phyloP scores from a whole-genome alignment of 2,888 invertebrate species.

The Ichneumoninae sp. region DNA sequence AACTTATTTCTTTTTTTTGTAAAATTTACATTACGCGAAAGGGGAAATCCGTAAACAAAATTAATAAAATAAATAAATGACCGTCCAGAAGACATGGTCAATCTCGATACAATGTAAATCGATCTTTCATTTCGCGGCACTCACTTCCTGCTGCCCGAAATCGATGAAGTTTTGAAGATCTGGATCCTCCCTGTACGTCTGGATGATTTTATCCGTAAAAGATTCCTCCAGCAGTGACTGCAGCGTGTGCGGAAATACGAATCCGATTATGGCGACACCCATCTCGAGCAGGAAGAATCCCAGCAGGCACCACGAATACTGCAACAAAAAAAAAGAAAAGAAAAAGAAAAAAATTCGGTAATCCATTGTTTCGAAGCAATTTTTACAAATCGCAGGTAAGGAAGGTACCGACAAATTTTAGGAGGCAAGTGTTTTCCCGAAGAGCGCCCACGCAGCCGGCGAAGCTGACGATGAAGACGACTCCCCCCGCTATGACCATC shows the following conservation, averaged over 20 bases:
- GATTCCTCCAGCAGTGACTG: slow-evolving; percentile 93
- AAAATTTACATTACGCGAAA: too few relatives aligned
- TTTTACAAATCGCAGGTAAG: neutral
- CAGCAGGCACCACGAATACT: slow-evolving; percentile 96
- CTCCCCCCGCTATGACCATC: slow-evolving; percentile 94
- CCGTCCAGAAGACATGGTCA: too few relatives aligned
- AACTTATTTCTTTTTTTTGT: too few relatives aligned
- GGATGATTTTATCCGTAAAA: slow-evolving; percentile 95
- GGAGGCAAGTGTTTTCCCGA: slow-evolving; percentile 95
- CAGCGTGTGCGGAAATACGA: slow-evolving; percentile 96
- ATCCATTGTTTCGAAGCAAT: neutral
- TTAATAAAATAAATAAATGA: too few relatives aligned
- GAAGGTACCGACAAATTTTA: slow-evolving; percentile 92
- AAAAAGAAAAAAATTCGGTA: neutral
- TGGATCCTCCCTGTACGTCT: slow-evolving; percentile 96
- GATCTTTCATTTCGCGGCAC: slow-evolving; percentile 62
- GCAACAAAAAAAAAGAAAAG: slow-evolving; percentile 80
- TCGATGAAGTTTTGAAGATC: slow-evolving; percentile 97
- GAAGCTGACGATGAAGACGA: slow-evolving; percentile 97
- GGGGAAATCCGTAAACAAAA: too few relatives aligned
- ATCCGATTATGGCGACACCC: slow-evolving; percentile 96
- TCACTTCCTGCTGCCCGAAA: slow-evolving; percentile 96
- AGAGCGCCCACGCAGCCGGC: slow-evolving; percentile 96
- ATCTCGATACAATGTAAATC: neutral
- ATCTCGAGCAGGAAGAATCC: slow-evolving; percentile 96